Evolutionary conservation across 2,888 invertebrate species (phyloP).

Genomic region (Argyresthia goedartella): DNA sequence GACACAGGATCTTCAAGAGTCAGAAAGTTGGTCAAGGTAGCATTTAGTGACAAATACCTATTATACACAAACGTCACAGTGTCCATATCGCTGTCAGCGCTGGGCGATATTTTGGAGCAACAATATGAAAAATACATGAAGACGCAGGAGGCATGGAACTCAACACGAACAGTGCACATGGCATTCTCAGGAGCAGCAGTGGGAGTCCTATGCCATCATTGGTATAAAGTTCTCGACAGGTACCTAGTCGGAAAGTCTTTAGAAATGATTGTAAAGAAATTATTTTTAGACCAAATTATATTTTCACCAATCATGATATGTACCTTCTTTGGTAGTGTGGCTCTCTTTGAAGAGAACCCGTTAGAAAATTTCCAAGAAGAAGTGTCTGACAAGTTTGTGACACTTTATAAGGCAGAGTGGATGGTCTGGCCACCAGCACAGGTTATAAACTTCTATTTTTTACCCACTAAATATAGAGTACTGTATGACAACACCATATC

Average conservation of each 20-base stretch:
- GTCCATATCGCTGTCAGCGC: conserved; percentile 80
- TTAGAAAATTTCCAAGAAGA: conserved; percentile 76
- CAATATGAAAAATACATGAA: conserved; percentile 79
- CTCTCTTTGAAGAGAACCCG: conserved; percentile 78
- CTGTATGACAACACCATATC: conserved; percentile 92
- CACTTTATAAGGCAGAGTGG: conserved; percentile 91
- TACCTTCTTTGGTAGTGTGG: conserved; percentile 85
- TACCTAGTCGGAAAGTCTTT: conserved; percentile 80
- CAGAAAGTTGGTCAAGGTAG: conserved; percentile 38
- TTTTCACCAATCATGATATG: conserved; percentile 88
- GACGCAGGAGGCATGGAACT: conserved; percentile 72
- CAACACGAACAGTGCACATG: conserved; percentile 81
- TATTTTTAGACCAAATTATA: conserved; percentile 86
- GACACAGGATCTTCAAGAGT: conserved; percentile 23
- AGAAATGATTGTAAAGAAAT: conserved; percentile 80
- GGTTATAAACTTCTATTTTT: conserved; percentile 89
- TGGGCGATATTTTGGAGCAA: conserved; percentile 88
- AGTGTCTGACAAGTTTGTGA: conserved; percentile 80
- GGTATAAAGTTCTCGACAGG: conserved; percentile 87
- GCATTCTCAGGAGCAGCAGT: conserved; percentile 83
- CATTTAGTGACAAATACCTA: conserved; percentile 79
- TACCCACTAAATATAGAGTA: conserved; percentile 88
- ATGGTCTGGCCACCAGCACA: conserved; percentile 96
- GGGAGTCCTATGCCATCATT: conserved; percentile 88
- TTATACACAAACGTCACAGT: conserved; percentile 86